Evolutionary conservation across 1,140 invertebrate genomes (phyloP).

Genomic region (Arctopsyche grandis): DNA sequence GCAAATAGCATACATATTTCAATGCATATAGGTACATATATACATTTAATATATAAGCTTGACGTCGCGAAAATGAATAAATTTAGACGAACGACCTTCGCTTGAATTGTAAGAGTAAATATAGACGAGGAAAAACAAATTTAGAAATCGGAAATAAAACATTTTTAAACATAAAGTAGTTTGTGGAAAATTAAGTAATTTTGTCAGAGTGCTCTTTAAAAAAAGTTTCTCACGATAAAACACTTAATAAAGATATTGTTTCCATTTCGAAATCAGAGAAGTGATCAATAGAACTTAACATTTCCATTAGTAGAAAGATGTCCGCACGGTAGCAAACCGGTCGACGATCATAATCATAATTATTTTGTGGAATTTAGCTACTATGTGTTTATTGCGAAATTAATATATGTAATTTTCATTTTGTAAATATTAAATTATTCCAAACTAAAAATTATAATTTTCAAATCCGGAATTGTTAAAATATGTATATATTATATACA

Average conservation of each 20-base stretch:
- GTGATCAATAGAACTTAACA: slow-evolving; percentile 4
- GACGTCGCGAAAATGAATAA: slow-evolving; percentile 32
- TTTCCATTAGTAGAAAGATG: slow-evolving; percentile 19
- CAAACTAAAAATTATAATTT: too few species aligned
- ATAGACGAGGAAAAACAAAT: slow-evolving; percentile 13
- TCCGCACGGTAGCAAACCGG: slow-evolving; percentile 17
- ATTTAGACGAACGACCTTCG: slow-evolving; percentile 34
- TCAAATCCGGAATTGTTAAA: too few species aligned
- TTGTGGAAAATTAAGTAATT: neutral
- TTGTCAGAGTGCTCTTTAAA: neutral
- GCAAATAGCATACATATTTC: slow-evolving; percentile 1
- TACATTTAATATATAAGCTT: slow-evolving; percentile 13
- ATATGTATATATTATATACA: too few species aligned
- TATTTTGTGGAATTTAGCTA: slow-evolving; percentile 18
- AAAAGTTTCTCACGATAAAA: neutral
- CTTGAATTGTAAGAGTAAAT: slow-evolving; percentile 28
- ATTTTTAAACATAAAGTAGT: neutral
- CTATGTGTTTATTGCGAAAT: neutral
- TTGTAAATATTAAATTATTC: too few species aligned
- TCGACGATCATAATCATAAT: neutral
- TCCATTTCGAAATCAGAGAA: slow-evolving; percentile 1
- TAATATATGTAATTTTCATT: too few species aligned
- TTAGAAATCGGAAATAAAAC: slow-evolving; percentile 27
- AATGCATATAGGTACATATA: neutral
- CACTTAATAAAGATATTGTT: neutral